Evolutionary conservation across 2,888 invertebrate species (phyloP).

Genomic region (Chrysolina haemoptera): DNA sequence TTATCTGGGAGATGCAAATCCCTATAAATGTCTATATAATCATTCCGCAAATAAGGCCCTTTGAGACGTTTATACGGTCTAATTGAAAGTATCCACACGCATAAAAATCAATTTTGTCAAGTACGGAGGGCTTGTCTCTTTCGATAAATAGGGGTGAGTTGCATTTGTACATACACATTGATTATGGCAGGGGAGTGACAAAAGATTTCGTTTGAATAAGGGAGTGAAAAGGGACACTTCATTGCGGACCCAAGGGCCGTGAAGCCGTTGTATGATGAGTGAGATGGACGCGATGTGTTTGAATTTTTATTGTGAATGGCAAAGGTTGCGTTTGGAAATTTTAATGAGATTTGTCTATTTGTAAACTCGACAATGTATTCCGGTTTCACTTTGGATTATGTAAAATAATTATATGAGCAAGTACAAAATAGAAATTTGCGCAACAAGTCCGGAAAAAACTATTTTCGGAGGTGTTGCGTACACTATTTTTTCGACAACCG

Average conservation of each 20-base stretch:
- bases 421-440: too few species aligned
- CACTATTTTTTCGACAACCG: too few species aligned
- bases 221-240: constrained; percentile 52
- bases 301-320: not conserved
- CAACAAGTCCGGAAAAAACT: too few species aligned
- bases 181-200: constrained; percentile 59
- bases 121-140: constrained; percentile 51
- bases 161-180: constrained; percentile 56
- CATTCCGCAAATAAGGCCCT: constrained; percentile 58
- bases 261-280: constrained; percentile 13
- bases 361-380: not conserved
- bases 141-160: constrained; percentile 49
- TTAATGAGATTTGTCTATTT: not conserved
- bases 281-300: not conserved
- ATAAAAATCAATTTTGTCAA: constrained; percentile 66
- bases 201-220: constrained; percentile 52
- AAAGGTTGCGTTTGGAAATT: not conserved
- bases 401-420: too few species aligned
- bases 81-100: constrained; percentile 67
- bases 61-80: constrained; percentile 60
- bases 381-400: too few species aligned
- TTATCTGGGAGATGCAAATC: constrained; percentile 57
- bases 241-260: constrained; percentile 22
- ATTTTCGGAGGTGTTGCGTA: too few species aligned
- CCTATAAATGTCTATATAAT: constrained; percentile 60